These are phyloP conservation scores for Brachypterus glaber DNA, from an alignment of 2,888 invertebrate genomes.

Conservation along the genomic window DNA sequence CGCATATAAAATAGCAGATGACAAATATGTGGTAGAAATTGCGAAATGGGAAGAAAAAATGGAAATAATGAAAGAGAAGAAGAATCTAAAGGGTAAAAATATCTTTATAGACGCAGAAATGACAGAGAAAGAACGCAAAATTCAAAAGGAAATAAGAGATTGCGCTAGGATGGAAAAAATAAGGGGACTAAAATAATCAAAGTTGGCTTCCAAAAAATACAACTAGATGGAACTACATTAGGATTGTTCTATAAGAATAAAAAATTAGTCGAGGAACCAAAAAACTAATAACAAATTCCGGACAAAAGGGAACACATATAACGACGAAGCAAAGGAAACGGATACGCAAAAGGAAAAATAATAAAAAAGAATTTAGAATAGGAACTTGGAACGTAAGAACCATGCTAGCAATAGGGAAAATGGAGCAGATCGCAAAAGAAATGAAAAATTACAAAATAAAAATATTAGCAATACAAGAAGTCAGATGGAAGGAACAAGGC, in stretches of 20 bases:
- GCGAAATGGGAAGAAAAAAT: not conserved
- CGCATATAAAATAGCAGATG: not conserved
- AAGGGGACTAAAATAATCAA: too few species aligned
- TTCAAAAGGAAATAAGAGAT: not conserved
- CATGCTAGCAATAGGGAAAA: not conserved
- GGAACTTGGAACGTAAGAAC: not conserved
- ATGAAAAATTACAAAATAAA: not conserved
- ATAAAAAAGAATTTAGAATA: not conserved
- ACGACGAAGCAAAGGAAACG: not conserved
- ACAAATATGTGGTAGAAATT: not conserved
- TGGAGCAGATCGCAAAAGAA: not conserved
- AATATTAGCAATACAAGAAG: not conserved
- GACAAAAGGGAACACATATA: not conserved
- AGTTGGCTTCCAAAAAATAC: not conserved
- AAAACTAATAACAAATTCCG: too few species aligned
- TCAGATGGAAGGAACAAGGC: not conserved
- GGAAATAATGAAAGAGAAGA: not conserved
- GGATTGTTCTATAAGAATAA: not conserved
- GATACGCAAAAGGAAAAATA: not conserved
- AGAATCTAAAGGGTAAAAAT: not conserved
- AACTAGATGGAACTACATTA: not conserved
- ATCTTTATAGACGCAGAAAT: not conserved
- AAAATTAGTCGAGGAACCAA: not conserved
- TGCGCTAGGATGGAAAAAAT: not conserved
- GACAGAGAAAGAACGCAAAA: not conserved